These are phyloP conservation scores for Ophthalmolycus amberensis DNA, from an alignment of 2,113 vertebrate species.

Conservation along the genomic window DNA sequence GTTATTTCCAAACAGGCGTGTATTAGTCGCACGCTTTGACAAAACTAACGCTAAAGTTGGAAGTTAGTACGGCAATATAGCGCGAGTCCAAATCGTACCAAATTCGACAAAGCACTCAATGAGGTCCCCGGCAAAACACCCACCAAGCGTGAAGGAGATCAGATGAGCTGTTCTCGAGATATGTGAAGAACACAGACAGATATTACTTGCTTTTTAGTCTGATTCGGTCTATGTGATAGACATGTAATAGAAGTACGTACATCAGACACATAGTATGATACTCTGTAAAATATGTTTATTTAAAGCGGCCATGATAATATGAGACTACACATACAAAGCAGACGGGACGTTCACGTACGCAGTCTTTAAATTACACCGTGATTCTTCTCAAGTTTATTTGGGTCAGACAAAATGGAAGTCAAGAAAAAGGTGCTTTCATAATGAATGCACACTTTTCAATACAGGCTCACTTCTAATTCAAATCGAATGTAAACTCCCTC, in stretches of 20 bases:
- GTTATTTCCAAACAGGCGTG: not conserved
- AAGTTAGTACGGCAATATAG: not conserved
- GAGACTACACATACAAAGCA: not conserved
- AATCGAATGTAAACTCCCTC: not conserved
- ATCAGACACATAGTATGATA: not conserved
- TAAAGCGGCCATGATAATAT: not conserved
- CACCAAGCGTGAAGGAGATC: too few species aligned
- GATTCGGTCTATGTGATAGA: too few species aligned
- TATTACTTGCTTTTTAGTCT: not conserved
- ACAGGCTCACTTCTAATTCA: not conserved
- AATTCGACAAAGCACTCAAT: not conserved
- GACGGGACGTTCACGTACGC: not conserved
- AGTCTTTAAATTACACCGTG: not conserved
- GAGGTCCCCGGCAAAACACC: too few species aligned
- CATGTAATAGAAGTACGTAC: not conserved
- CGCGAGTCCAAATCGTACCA: not conserved
- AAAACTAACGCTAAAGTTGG: not conserved
- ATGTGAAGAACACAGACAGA: not conserved
- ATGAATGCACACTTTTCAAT: not conserved
- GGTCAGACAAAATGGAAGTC: not conserved
- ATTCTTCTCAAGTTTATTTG: not conserved
- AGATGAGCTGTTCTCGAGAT: too few species aligned
- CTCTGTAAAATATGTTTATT: not conserved
- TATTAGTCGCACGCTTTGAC: not conserved
- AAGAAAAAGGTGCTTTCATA: not conserved